These are phyloP conservation scores for Gryllus bimaculatus DNA, from an alignment of 1,140 invertebrate species.

Conservation along the genomic window DNA sequence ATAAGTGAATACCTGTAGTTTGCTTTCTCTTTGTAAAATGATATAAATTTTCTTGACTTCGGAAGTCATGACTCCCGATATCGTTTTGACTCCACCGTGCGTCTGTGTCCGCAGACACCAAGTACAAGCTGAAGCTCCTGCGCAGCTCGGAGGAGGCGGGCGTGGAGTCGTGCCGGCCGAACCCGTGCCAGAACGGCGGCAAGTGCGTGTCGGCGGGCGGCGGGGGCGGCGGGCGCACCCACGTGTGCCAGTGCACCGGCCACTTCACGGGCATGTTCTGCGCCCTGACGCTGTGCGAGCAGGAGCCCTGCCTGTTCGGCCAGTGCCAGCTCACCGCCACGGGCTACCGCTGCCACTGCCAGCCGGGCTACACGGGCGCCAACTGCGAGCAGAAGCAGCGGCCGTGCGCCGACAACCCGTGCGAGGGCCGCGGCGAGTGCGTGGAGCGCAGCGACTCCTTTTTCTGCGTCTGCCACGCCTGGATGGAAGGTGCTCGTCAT, in stretches of 20 bases:
- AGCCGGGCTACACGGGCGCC: slow-evolving; percentile 42
- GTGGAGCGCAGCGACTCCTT: slow-evolving; percentile 48
- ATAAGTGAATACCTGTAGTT: too few species aligned
- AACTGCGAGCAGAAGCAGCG: slow-evolving; percentile 52
- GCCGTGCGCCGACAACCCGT: slow-evolving; percentile 58
- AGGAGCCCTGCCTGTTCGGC: slow-evolving; percentile 60
- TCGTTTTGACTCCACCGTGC: not conserved
- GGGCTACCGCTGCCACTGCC: slow-evolving; percentile 47
- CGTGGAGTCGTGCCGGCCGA: slow-evolving; percentile 54
- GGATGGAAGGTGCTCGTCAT: slow-evolving; percentile 53
- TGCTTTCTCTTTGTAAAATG: too few species aligned
- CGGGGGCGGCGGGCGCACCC: slow-evolving; percentile 34
- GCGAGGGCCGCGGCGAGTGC: slow-evolving; percentile 58
- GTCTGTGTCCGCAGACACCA: slow-evolving; percentile 38
- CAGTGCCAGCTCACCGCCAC: slow-evolving; percentile 44
- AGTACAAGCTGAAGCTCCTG: slow-evolving; percentile 49
- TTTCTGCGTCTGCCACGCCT: slow-evolving; percentile 58
- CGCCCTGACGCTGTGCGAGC: slow-evolving; percentile 56
- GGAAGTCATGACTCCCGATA: too few species aligned
- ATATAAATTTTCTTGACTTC: too few species aligned
- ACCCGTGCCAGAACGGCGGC: slow-evolving; percentile 57
- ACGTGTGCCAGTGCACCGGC: slow-evolving; percentile 53
- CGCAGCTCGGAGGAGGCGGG: slow-evolving; percentile 39
- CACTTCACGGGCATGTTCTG: slow-evolving; percentile 50
- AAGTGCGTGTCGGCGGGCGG: slow-evolving; percentile 39